Conservation (phyloP, 2,113 vertebrate species). For the Vulpes vulpes region DNA sequence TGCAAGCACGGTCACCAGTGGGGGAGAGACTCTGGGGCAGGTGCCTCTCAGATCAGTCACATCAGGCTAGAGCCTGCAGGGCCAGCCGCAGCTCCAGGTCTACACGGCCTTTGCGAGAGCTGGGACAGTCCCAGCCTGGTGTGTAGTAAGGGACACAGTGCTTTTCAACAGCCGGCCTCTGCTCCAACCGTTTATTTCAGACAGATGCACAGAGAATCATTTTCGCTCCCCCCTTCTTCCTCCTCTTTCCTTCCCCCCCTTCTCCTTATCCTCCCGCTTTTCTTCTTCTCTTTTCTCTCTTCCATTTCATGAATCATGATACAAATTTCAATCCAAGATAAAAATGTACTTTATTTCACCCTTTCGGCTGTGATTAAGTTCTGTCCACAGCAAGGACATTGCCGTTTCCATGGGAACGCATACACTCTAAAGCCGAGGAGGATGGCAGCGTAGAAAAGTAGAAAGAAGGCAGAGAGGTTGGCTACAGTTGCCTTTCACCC, state of each 20-base stretch:
- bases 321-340: constrained; percentile 80
- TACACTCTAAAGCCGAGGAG: constrained; percentile 56
- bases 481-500: constrained; percentile 36
- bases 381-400: constrained; percentile 78
- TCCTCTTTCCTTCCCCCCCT: background rate
- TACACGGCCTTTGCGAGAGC: background rate
- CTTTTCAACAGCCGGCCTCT: background rate
- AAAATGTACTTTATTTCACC: constrained; percentile 76
- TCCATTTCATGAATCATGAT: constrained; percentile 69
- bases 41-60: background rate
- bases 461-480: constrained; percentile 64
- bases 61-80: background rate
- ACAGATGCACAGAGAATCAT: background rate
- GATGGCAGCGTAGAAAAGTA: constrained; percentile 48
- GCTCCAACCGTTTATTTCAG: background rate
- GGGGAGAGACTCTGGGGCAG: background rate
- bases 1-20: background rate
- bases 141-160: background rate
- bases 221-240: background rate
- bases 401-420: constrained; percentile 76
- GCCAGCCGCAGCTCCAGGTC: background rate
- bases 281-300: constrained; percentile 51
- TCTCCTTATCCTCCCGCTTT: background rate
- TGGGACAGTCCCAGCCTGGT: background rate
- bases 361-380: constrained; percentile 79